Conservation (phyloP, 2,797 vertebrate species). For the Mionectes olivaceus region DNA sequence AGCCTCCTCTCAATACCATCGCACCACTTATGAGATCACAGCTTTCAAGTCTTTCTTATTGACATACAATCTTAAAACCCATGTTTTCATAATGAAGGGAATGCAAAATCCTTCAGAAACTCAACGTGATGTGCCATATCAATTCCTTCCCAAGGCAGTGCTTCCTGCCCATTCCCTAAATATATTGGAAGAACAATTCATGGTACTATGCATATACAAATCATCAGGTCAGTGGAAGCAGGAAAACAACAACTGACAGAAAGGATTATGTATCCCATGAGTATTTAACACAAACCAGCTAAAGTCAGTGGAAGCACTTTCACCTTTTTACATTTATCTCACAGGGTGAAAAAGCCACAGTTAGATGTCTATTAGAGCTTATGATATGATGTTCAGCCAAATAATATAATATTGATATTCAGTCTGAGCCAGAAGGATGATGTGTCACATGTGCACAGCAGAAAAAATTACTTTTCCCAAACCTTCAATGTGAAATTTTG, state of each 20-base stretch:
- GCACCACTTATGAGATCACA: background rate
- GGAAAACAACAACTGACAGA: background rate
- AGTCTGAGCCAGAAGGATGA: background rate
- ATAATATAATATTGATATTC: background rate
- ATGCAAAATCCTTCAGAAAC: background rate
- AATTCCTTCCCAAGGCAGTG: background rate
- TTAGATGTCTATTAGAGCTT: background rate
- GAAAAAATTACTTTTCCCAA: background rate
- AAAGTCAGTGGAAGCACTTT: background rate
- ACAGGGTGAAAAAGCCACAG: background rate
- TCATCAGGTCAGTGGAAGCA: background rate
- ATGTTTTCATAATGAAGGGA: background rate
- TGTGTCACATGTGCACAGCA: background rate
- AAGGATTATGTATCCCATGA: background rate
- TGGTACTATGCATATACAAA: accelerated
- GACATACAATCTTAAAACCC: accelerated
- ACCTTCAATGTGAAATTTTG: background rate
- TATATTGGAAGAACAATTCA: background rate
- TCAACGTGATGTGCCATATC: no score
- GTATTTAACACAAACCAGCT: background rate
- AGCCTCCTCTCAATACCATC: background rate
- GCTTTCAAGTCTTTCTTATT: background rate
- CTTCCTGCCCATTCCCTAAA: background rate
- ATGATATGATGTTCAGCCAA: background rate
- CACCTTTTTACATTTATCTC: background rate